phyloP scores from a whole-genome alignment of 2,888 invertebrate species.

The Cheilosia grossa region DNA sequence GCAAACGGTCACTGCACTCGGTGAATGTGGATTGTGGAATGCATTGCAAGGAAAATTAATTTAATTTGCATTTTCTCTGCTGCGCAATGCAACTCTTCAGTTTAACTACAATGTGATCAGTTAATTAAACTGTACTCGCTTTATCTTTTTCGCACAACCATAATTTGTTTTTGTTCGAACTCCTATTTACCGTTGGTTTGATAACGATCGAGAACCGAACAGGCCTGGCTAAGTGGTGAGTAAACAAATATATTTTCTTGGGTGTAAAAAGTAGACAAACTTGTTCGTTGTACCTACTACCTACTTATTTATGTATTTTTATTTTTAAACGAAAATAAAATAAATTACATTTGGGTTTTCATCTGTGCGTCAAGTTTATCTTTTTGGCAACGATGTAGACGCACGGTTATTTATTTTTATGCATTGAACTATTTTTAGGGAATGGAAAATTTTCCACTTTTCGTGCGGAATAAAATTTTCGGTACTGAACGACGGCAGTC shows the following conservation, averaged over 20 bases:
- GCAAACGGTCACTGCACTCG: neutral
- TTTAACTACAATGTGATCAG: slow-evolving; percentile 58
- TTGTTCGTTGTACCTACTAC: neutral
- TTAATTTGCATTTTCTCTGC: slow-evolving; percentile 5
- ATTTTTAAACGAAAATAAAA: no score
- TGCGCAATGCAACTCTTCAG: slow-evolving; percentile 27
- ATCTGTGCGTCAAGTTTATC: slow-evolving; percentile 1
- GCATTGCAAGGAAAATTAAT: slow-evolving; percentile 23
- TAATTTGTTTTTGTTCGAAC: slow-evolving; percentile 15
- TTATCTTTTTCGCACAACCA: slow-evolving; percentile 42
- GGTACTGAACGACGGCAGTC: slow-evolving; percentile 8
- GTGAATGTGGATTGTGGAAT: slow-evolving; percentile 71
- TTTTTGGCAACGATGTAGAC: neutral
- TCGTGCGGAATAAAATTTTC: slow-evolving; percentile 1
- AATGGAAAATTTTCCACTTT: slow-evolving; percentile 53
- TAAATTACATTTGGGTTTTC: slow-evolving; percentile 3
- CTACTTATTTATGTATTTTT: neutral
- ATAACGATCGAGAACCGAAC: neutral
- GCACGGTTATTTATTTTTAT: slow-evolving; percentile 14
- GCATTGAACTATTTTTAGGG: slow-evolving; percentile 27
- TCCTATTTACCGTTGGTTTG: slow-evolving; percentile 4
- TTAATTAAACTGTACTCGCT: slow-evolving; percentile 35
- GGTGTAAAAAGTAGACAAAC: neutral
- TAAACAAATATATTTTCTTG: slow-evolving; percentile 10
- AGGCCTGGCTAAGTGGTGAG: slow-evolving; percentile 30